Base-by-base conservation (phyloP, 2,797 vertebrate genomes). In the Pterois miles region DNA sequence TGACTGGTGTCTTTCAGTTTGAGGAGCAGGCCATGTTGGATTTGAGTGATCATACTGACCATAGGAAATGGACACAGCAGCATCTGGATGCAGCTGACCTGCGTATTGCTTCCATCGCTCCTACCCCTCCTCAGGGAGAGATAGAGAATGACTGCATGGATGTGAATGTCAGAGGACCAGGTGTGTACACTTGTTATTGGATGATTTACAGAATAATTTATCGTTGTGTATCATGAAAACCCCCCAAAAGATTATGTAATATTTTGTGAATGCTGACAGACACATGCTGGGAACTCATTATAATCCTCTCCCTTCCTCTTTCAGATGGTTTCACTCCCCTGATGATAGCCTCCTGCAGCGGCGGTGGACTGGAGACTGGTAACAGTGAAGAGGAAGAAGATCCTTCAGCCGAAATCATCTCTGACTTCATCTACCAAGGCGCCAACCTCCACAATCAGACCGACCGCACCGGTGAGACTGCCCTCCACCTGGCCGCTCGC, bases 311-410 rank as follows among this genome's bases (percentile, higher is more conserved):
- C 5, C 20, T 63, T 70, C 38, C 29, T 38, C 34, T 83, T 80
- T 18, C 91, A 99, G 98, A 99, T 1, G 98, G 98, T 72, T 99
- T 99, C 93, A 99, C 98, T 0, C 98, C 98, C 0, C 94, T 99
- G 40, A 99, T 99, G 98, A 99, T 99, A 3, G 98, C 98, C 36
- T 99, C 98, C 1, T 99, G 98, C 93, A 99, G 98, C 0, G 98
- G 98, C 3, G 98, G 98, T 58, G 98, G 98, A 65, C 92, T 99
- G 71, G 98, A 99, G 91, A 98, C 96, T 0, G 98, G 96, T 34
- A 97, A 97, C 82, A 98, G 96, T 0, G 98, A 99, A 80, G 98
- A 99, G 73, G 98, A 99, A 62, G 98, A 99, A 23, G 98, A 99
- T 4, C 97, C 97, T 0, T 96, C 96, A 0, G 97, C 97, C 0